Conservation (phyloP, 2,797 vertebrate species). For the Spea hammondii region DNA sequence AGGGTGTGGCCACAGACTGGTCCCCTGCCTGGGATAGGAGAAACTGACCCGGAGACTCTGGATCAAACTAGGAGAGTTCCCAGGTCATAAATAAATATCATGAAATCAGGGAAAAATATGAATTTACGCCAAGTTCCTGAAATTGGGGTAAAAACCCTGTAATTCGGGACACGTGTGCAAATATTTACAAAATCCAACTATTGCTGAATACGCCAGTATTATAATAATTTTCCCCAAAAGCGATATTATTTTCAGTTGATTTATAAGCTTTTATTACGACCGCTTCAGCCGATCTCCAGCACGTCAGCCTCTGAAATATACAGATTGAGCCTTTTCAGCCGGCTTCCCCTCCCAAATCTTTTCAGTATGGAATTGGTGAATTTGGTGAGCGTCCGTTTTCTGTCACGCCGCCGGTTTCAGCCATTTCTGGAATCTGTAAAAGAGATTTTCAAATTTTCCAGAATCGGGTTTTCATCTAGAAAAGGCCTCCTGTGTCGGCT, state of each 20-base stretch:
- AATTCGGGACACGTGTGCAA: no score
- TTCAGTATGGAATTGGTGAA: conserved; percentile 2
- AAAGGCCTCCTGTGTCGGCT: conserved; percentile 24
- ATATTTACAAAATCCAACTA: no score
- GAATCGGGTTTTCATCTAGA: conserved; percentile 7
- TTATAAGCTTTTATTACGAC: background rate
- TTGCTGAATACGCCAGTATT: no score
- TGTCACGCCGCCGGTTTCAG: background rate
- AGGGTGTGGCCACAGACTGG: no score
- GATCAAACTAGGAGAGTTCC: no score
- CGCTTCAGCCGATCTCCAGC: background rate
- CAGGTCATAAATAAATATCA: no score
- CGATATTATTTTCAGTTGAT: background rate
- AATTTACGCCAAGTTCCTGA: no score
- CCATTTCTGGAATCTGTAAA: conserved; percentile 34
- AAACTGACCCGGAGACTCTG: no score
- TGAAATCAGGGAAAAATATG: no score
- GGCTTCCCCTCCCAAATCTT: background rate
- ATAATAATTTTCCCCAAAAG: no score
- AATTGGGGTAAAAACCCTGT: no score
- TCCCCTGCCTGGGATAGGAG: no score
- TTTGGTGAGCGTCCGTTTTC: background rate
- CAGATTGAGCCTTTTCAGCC: background rate
- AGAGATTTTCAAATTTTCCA: conserved; percentile 50
- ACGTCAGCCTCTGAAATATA: conserved; percentile 3